Percentiles rank a stretch among this genome's conserved stretches.
These are phyloP conservation scores for Caenorhabditis auriculariae DNA, from an alignment of 2,888 invertebrate genomes.

Conservation along the genomic window DNA sequence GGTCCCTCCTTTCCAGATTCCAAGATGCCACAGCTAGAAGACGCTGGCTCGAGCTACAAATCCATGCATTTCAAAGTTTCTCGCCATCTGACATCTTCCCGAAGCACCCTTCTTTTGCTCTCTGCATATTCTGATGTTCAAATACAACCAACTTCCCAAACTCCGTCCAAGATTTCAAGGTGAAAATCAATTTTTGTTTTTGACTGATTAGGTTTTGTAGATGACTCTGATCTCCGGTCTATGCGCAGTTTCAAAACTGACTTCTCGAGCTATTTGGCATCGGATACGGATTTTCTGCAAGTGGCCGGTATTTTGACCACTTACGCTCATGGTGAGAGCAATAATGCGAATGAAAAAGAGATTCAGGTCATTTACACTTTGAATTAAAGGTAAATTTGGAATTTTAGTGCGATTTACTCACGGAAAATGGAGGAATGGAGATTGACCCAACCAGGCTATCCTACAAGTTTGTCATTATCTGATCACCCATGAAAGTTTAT, in stretches of 20 bases:
- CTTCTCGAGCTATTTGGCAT: constrained; percentile 42
- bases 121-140: constrained; percentile 10
- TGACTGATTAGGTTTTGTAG: constrained; percentile 8
- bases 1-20: no score
- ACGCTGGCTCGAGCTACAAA: no score
- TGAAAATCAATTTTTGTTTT: neutral
- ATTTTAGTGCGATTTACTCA: constrained; percentile 49
- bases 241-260: constrained; percentile 35
- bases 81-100: no score
- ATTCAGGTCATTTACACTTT: constrained; percentile 5
- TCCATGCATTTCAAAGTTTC: no score
- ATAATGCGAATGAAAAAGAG: constrained; percentile 47
- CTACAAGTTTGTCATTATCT: constrained; percentile 24
- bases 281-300: constrained; percentile 44
- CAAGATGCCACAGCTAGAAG: no score
- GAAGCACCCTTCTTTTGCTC: no score
- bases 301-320: constrained; percentile 39
- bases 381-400: constrained; percentile 3
- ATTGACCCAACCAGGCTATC: constrained; percentile 51
- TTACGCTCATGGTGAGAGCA: constrained; percentile 41
- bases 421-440: constrained; percentile 51
- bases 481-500: neutral
- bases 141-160: constrained; percentile 16
- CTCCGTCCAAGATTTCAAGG: constrained; percentile 2
- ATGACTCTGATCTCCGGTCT: constrained; percentile 21